phyloP scores from a whole-genome alignment of 2,113 vertebrate genomes.

The Murina feae region DNA sequence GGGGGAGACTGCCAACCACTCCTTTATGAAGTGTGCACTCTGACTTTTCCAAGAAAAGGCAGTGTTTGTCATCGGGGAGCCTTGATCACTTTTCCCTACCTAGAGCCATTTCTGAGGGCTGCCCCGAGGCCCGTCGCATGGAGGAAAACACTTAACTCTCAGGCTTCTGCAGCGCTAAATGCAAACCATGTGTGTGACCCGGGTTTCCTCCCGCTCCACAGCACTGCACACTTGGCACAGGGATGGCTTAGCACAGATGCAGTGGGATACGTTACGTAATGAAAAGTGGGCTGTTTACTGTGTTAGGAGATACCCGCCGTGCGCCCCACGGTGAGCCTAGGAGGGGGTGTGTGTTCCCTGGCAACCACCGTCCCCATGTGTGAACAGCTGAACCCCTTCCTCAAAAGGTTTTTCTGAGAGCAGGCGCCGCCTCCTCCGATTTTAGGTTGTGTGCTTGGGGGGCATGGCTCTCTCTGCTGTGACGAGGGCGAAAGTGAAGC shows the following conservation, averaged over 20 bases:
- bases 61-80: neutral
- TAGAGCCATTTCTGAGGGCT: neutral
- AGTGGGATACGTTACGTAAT: constrained; percentile 15
- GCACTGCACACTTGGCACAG: constrained; percentile 35
- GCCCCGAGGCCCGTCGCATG: constrained; percentile 12
- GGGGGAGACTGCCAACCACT: neutral
- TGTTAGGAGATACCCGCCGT: neutral
- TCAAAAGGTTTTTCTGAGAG: neutral
- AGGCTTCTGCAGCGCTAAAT: constrained; percentile 42
- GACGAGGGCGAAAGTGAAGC: neutral
- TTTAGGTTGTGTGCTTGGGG: neutral
- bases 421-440: rapidly evolving
- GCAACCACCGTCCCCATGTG: neutral
- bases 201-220: neutral
- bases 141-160: neutral
- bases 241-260: constrained; percentile 23
- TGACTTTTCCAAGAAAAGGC: constrained; percentile 30
- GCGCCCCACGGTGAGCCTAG: neutral
- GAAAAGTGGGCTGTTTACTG: neutral
- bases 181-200: constrained; percentile 71
- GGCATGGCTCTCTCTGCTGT: neutral
- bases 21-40: neutral
- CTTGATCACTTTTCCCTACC: constrained; percentile 24
- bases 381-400: neutral
- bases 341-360: neutral